Base-by-base conservation (phyloP, 2,888 invertebrate genomes). In the Drosophila robusta region DNA sequence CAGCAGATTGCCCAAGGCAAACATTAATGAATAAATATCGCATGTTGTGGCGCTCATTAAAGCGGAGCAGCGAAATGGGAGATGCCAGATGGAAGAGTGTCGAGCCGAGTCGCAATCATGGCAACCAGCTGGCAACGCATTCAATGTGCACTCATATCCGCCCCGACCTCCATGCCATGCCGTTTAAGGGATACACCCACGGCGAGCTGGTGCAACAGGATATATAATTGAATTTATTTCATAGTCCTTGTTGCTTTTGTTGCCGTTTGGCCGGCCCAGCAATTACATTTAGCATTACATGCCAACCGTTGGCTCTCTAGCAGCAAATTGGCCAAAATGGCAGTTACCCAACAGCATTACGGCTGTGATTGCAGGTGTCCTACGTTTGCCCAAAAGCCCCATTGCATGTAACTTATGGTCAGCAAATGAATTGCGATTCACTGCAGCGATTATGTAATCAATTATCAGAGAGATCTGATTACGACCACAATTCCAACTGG, bases 21-120 rank as follows among this genome's bases (percentile, higher is more conserved):
- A 24, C 66, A 78, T 80, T 81, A 81, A 87, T 81, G 87, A 84
- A 81, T 87, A 75, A 80, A 85, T 81, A 62, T 58, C 57, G 68
- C 46, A 69, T 78, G 68, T 66, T 46, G 75, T 71, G 61, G 58
- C 45, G 75, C 70, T 78, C 69, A 81, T 83, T 86, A 72, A 70
- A 54, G 36, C 47, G 38, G 3, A 69, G 16, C 38, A 5, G 14
- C 32, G 34, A 32, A 44, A 9, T 38, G 34, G 4, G 11, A 2
- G 14, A 0, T 12, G 16, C 8, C 11, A 1, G 38, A 11, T 29
- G 0, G 16, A 34, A 16, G 7, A 8, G 18, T 6, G 26, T 5
- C 16, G 29, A 16, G 45, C 12, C 11, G 32, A n/a, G 26, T 16
- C 52, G 14, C 44, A 34, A 7, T 36, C 29, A 29, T 29, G 3